These are phyloP conservation scores for Marcusenius ussheri DNA, from an alignment of 2,113 vertebrate genomes.

Conservation along the genomic window DNA sequence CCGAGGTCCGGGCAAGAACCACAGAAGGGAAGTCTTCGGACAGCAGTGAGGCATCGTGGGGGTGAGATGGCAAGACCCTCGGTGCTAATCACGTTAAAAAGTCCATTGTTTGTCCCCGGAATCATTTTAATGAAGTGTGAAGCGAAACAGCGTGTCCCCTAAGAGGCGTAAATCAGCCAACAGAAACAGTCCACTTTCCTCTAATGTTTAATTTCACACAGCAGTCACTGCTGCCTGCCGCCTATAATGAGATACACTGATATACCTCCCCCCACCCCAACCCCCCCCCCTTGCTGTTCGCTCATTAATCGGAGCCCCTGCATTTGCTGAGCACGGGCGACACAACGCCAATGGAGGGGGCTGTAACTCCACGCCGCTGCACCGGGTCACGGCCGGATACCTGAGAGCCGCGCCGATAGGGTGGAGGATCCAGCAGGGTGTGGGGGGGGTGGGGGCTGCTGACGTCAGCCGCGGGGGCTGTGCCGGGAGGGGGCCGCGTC, in stretches of 20 bases:
- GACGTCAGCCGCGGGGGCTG: not conserved
- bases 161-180: not conserved
- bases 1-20: not conserved
- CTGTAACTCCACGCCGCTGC: not conserved
- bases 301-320: not conserved
- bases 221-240: not conserved
- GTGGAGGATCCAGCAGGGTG: not conserved
- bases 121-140: constrained; percentile 7
- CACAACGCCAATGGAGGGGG: not conserved
- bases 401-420: not conserved
- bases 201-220: constrained; percentile 2
- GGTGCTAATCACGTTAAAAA: not conserved
- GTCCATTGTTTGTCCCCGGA: not conserved
- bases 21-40: not conserved
- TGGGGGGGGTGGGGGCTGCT: not conserved
- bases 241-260: not conserved
- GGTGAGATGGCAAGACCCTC: not conserved
- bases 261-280: too few species aligned
- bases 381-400: not conserved
- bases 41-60: not conserved
- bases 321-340: not conserved
- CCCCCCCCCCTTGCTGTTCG: not conserved
- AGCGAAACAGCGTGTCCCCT: not conserved
- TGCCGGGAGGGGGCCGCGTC: not conserved
- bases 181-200: not conserved